Conservation (phyloP, 2,888 invertebrate species). For the Argynnis bischoffii region DNA sequence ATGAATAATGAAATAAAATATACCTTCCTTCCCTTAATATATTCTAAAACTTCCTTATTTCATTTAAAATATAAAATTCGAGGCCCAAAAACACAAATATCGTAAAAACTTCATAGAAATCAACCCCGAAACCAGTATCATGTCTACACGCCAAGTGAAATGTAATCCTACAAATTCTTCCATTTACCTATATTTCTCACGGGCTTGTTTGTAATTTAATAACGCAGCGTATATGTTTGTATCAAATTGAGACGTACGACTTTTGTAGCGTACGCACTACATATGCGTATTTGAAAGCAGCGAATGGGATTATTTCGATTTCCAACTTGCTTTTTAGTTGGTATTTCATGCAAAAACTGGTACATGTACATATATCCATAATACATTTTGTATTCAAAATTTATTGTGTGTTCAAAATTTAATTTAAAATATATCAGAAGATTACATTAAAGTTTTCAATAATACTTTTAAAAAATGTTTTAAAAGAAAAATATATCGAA, state of each 20-base stretch:
- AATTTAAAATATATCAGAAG: too few species aligned
- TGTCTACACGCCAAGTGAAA: constrained; percentile 8
- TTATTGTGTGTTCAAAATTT: too few species aligned
- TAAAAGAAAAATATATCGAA: too few species aligned
- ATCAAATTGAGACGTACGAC: not conserved
- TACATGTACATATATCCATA: too few species aligned
- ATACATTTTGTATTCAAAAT: too few species aligned
- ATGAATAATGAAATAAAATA: too few species aligned
- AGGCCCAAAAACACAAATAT: not conserved
- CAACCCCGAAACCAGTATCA: not conserved
- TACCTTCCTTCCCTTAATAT: too few species aligned
- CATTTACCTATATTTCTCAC: constrained; percentile 9
- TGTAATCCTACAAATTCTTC: constrained; percentile 8
- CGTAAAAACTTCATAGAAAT: not conserved
- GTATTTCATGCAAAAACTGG: too few species aligned
- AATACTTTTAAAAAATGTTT: too few species aligned
- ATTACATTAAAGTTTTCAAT: too few species aligned
- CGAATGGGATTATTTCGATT: not conserved
- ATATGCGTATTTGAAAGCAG: not conserved
- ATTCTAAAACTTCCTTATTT: not conserved
- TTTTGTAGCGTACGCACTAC: too few species aligned
- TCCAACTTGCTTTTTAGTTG: too few species aligned
- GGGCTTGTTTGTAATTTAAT: constrained; percentile 10
- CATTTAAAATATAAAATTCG: not conserved
- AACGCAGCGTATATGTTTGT: not conserved